These are phyloP conservation scores for Artibeus lituratus DNA, from an alignment of 2,797 vertebrate genomes.

Conservation along the genomic window DNA sequence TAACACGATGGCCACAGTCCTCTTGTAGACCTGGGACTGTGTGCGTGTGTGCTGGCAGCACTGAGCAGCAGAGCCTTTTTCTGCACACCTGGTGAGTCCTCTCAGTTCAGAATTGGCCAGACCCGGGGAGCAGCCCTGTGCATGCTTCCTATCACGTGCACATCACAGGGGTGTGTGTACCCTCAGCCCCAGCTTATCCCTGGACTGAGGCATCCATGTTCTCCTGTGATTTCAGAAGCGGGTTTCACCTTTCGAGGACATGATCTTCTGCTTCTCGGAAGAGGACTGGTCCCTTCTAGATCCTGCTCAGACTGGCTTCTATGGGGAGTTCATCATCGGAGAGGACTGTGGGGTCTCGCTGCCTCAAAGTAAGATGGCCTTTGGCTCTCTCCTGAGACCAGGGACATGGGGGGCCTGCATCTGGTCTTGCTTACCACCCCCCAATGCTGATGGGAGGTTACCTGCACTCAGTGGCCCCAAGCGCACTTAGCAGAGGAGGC, in stretches of 20 bases:
- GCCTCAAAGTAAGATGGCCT: constrained; percentile 54
- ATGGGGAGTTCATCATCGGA: constrained; percentile 75
- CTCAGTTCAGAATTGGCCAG: not conserved
- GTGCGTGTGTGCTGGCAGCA: not conserved
- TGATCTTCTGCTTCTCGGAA: constrained; percentile 76
- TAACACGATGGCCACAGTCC: fast-evolving
- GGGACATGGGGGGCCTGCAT: not conserved
- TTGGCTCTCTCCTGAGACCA: not conserved
- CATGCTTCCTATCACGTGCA: not conserved
- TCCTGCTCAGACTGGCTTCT: constrained; percentile 75
- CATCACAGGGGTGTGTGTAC: not conserved
- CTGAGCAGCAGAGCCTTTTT: not conserved
- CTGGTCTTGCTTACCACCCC: no score
- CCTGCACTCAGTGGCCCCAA: not conserved
- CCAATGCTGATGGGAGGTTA: not conserved
- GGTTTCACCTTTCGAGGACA: constrained; percentile 70
- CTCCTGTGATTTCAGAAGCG: constrained; percentile 68
- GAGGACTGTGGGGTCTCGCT: constrained; percentile 69
- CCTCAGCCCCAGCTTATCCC: not conserved
- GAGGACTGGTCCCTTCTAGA: constrained; percentile 77
- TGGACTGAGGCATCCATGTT: not conserved
- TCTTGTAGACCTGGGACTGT: not conserved
- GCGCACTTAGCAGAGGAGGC: not conserved
- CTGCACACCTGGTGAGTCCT: not conserved
- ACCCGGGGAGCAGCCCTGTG: not conserved